Evolutionary conservation across 2,888 invertebrate genomes (phyloP).

Genomic region (Drosophila kuntzei): DNA sequence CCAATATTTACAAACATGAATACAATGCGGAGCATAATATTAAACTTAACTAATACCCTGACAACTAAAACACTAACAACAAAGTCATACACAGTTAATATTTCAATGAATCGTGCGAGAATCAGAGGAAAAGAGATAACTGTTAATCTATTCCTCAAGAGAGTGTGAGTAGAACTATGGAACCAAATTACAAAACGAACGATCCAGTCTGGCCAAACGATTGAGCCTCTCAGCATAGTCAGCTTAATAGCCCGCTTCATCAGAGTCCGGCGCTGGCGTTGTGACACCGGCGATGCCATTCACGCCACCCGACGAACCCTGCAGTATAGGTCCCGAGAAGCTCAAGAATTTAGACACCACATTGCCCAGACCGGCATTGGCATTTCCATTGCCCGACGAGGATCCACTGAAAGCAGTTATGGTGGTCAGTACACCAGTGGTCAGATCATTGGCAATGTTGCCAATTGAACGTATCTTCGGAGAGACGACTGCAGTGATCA

Average conservation of each 20-base stretch:
- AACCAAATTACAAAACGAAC: constrained; percentile 35
- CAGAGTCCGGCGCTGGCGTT: constrained; percentile 83
- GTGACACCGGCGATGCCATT: constrained; percentile 73
- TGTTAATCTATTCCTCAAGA: constrained; percentile 19
- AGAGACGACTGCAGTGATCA: constrained; percentile 90
- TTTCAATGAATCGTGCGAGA: constrained; percentile 45
- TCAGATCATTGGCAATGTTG: constrained; percentile 88
- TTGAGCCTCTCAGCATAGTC: constrained; percentile 10
- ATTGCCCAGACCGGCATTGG: constrained; percentile 84
- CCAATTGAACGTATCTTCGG: constrained; percentile 90
- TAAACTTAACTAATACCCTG: constrained; percentile 59
- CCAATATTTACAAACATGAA: constrained; percentile 78
- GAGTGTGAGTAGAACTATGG: constrained; percentile 38
- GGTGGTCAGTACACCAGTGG: constrained; percentile 87
- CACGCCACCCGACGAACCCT: constrained; percentile 84
- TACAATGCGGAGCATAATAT: constrained; percentile 47
- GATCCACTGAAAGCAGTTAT: constrained; percentile 86
- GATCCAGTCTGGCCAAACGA: constrained; percentile 6
- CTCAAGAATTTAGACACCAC: constrained; percentile 84
- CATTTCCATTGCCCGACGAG: constrained; percentile 85
- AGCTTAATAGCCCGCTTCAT: constrained; percentile 84
- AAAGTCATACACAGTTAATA: constrained; percentile 39
- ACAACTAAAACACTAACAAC: constrained; percentile 53
- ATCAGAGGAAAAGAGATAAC: constrained; percentile 27
- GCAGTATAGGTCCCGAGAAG: constrained; percentile 85